A percentile compares a stretch with the other conserved stretches of the same genome.
phyloP scores from a whole-genome alignment of 23 tunicate species.

The Styela clava region DNA sequence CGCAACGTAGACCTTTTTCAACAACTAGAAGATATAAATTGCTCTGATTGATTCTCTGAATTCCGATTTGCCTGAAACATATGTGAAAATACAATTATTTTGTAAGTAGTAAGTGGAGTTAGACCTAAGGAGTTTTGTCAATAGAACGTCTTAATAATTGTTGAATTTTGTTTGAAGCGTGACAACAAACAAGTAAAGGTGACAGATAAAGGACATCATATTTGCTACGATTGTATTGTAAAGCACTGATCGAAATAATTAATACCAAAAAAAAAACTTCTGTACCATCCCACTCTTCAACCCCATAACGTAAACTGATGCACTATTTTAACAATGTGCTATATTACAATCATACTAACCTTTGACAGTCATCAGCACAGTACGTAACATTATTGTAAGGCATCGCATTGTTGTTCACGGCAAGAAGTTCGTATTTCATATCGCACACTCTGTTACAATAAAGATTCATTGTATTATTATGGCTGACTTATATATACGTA shows the following conservation, averaged over 20 bases:
- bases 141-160: too few species aligned
- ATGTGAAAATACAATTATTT: neutral
- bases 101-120: too few species aligned
- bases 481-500: too few species aligned
- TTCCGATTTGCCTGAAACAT: constrained; percentile 30
- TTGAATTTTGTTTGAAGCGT: too few species aligned
- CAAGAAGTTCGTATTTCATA: neutral
- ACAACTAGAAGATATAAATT: constrained; percentile 40
- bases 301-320: neutral
- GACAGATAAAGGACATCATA: too few species aligned
- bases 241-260: neutral
- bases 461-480: neutral
- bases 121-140: too few species aligned
- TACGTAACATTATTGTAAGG: neutral
- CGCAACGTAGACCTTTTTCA: constrained; percentile 8
- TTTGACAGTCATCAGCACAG: constrained; percentile 1
- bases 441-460: constrained; percentile 17
- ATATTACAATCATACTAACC: neutral
- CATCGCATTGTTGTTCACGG: constrained; percentile 1
- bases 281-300: neutral
- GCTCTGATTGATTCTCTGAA: constrained; percentile 27
- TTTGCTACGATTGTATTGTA: neutral
- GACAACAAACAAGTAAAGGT: too few species aligned
- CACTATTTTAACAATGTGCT: too few species aligned
- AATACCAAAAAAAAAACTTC: neutral